phyloP scores from a whole-genome alignment of 2,113 vertebrate genomes.

The Brienomyrus brachyistius region DNA sequence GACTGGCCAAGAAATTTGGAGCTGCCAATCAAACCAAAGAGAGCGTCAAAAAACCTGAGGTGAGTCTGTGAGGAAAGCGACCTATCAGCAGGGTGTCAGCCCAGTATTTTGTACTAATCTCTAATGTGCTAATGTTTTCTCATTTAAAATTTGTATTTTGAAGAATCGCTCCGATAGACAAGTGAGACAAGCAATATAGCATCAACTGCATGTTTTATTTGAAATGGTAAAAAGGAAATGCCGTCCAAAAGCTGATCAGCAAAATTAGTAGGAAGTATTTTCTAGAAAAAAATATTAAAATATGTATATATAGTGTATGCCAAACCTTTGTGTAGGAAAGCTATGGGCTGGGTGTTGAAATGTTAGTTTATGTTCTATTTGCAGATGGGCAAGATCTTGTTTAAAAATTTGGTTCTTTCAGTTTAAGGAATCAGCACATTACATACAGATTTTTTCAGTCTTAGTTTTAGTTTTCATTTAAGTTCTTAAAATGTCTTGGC shows the following conservation, averaged over 20 bases:
- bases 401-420: no score
- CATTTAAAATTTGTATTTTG: neutral
- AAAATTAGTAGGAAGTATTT: neutral
- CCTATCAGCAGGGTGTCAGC: neutral
- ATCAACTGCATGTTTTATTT: neutral
- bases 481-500: no score
- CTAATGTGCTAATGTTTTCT: neutral
- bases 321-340: neutral
- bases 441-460: no score
- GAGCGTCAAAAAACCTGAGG: conserved; percentile 82
- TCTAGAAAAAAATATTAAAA: neutral
- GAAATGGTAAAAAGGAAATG: neutral
- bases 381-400: no score
- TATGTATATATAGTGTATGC: neutral
- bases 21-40: conserved; percentile 77
- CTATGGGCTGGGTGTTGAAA: neutral
- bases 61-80: conserved; percentile 35
- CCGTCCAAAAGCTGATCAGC: neutral
- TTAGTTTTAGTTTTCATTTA: no score
- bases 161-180: neutral
- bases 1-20: conserved; percentile 89
- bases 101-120: neutral
- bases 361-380: neutral
- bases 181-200: neutral
- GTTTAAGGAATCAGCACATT: no score